Conservation (phyloP, 2,797 vertebrate genomes). For the Scolopax bukidnonensis region DNA sequence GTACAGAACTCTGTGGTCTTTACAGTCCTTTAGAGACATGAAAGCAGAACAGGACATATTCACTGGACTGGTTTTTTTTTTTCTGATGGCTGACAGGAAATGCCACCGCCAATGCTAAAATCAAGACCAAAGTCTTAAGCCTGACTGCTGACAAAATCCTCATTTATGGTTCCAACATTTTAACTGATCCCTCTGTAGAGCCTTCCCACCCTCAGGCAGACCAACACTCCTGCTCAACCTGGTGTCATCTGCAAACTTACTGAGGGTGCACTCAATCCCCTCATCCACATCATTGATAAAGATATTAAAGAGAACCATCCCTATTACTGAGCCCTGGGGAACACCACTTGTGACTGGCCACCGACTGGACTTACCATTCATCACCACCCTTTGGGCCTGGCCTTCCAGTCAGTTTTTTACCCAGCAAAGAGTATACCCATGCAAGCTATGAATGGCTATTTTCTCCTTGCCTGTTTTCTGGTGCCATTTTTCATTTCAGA, state of each 20-base stretch:
- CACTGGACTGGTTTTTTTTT: not conserved
- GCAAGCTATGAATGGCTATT: not conserved
- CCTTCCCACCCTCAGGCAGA: not conserved
- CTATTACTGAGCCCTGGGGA: not conserved
- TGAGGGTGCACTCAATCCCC: not conserved
- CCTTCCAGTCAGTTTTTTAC: not conserved
- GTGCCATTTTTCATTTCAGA: not conserved
- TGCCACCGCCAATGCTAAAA: not conserved
- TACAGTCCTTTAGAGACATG: accelerated
- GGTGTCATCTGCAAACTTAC: not conserved
- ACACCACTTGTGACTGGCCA: not conserved
- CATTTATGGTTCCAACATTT: not conserved
- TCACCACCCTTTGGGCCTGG: not conserved
- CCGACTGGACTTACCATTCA: not conserved
- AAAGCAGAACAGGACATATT: not conserved
- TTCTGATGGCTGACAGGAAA: not conserved
- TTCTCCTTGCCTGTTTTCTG: not conserved
- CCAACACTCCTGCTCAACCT: not conserved
- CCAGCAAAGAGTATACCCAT: not conserved
- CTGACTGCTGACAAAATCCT: not conserved
- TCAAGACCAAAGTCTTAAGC: not conserved
- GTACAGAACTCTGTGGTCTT: not conserved
- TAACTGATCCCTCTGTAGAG: not conserved
- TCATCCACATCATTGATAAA: not conserved
- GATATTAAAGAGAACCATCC: not conserved